These are phyloP conservation scores for Lepilemur septentrionalis DNA, from an alignment of 2,797 vertebrate genomes.

Conservation along the genomic window DNA sequence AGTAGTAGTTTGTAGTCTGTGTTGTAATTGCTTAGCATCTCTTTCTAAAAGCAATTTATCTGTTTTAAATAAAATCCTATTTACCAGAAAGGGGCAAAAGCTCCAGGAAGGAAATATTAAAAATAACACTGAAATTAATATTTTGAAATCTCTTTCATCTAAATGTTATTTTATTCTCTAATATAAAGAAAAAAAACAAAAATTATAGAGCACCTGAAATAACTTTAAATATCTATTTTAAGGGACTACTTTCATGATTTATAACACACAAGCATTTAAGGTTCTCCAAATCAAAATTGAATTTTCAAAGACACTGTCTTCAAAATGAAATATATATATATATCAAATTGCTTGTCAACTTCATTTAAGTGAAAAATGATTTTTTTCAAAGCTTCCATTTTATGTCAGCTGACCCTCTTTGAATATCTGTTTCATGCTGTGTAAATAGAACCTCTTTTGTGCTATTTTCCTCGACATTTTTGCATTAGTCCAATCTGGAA, in stretches of 20 bases:
- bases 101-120: not conserved
- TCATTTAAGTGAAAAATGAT: slow-evolving; percentile 57
- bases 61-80: slow-evolving; percentile 28
- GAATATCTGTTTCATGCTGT: slow-evolving; percentile 70
- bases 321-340: not conserved
- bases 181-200: not conserved
- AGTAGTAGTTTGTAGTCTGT: not conserved
- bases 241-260: not conserved
- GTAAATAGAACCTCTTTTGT: slow-evolving; percentile 71
- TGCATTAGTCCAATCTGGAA: slow-evolving; percentile 67
- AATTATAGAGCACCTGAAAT: slow-evolving; percentile 1
- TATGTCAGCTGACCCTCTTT: slow-evolving; percentile 47
- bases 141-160: not conserved
- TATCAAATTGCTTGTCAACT: slow-evolving; percentile 65
- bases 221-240: not conserved
- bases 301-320: slow-evolving; percentile 68
- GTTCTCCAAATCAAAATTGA: slow-evolving; percentile 55
- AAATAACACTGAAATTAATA: not conserved
- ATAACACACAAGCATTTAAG: not conserved
- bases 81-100: slow-evolving; percentile 16
- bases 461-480: slow-evolving; percentile 60
- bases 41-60: slow-evolving; percentile 46
- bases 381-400: slow-evolving; percentile 59
- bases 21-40: slow-evolving; percentile 6
- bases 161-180: not conserved